A percentile compares a stretch with the other conserved stretches of the same genome.
These are phyloP conservation scores for Elmis aenea DNA, from an alignment of 2,888 invertebrate species.

Conservation along the genomic window DNA sequence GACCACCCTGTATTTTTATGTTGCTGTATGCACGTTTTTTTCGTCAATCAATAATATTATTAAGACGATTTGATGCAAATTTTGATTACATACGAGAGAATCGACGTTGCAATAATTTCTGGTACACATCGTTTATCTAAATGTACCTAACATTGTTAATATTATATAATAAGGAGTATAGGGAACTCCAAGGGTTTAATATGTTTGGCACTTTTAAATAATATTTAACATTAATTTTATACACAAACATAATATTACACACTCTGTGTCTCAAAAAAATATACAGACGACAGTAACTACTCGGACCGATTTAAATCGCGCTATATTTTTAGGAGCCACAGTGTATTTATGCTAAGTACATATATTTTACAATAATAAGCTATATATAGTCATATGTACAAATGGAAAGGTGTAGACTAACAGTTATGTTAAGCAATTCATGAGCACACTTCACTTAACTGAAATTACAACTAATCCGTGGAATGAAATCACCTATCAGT, in stretches of 20 bases:
- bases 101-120: too few relatives aligned
- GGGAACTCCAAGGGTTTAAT: too few relatives aligned
- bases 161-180: too few relatives aligned
- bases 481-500: slow-evolving; percentile 20
- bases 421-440: slow-evolving; percentile 24
- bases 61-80: too few relatives aligned
- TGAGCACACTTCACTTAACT: slow-evolving; percentile 25
- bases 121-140: too few relatives aligned
- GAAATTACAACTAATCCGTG: slow-evolving; percentile 20
- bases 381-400: slow-evolving; percentile 25
- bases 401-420: slow-evolving; percentile 28
- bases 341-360: slow-evolving; percentile 26
- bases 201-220: slow-evolving; percentile 32
- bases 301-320: slow-evolving; percentile 9
- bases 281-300: slow-evolving; percentile 8
- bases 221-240: slow-evolving; percentile 28
- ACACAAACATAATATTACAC: slow-evolving; percentile 24
- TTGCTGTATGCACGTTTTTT: too few relatives aligned
- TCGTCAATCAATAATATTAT: too few relatives aligned
- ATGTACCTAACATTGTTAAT: too few relatives aligned
- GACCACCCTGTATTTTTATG: too few relatives aligned
- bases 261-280: slow-evolving; percentile 18
- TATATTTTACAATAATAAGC: slow-evolving; percentile 31
- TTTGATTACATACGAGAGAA: too few relatives aligned
- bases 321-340: slow-evolving; percentile 13